Base-by-base conservation (phyloP, 2,888 invertebrate species). In the Fragum whitleyi region DNA sequence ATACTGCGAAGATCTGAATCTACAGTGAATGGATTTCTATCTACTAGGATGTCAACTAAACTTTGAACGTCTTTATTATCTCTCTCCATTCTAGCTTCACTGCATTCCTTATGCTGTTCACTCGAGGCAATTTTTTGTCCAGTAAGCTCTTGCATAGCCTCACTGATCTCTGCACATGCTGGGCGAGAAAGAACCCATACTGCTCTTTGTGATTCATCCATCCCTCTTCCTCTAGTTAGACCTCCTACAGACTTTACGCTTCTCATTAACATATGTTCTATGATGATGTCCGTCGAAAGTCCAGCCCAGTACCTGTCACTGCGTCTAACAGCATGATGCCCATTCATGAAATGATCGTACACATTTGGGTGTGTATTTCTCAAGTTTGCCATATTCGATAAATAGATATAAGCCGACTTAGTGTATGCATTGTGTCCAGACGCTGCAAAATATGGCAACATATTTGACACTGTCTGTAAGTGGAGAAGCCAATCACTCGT, bases 161-260 rank as follows among this genome's bases (percentile, higher is more conserved):
- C 21, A 55, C 81, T 83, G 59, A 72, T 42, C n/a, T 71, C 81
- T 59, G 81, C 69, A n/a, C 21, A 36, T n/a, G 73, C 61, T 6
- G 80, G 83, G 14, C 62, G 28, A 59, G 82, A 79, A 59, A 79
- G 61, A 67, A 83, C 51, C 77, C 72, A 77, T 1, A 59, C 28
- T 3, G 77, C 62, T 65, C 83, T 42, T 65, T 86, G 85, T 7
- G 7, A 9, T 28, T 87, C 85, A 16, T 72, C 47, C 81, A 87
- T 79, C 5, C 87, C 86, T 21, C 83, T 29, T n/a, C 85, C 86
- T 71, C 82, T 76, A 14, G 87, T 87, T 16, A 87, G 28, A 26
- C 89, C 86, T 11, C 89, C 85, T 28, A 47, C 74, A 26, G 81
- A 79, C 57, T 88, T 90, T 11, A 89, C 16, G 62, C 80, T 87